A percentile compares a stretch with the other conserved stretches of the same genome.
Evolutionary conservation across 2,888 invertebrate species (phyloP).

Genomic region (Agriotes lineatus): DNA sequence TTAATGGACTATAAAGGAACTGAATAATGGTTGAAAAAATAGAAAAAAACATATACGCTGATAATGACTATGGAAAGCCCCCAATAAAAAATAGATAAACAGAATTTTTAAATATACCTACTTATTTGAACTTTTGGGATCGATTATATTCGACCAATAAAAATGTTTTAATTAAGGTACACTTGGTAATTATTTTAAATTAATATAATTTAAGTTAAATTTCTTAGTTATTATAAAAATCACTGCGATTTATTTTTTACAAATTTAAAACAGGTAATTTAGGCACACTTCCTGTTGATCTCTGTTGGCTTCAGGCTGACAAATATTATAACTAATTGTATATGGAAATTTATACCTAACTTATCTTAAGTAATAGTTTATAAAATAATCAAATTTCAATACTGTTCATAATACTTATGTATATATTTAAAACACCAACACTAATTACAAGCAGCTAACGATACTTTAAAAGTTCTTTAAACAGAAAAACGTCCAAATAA

Average conservation of each 20-base stretch:
- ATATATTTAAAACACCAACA: constrained; percentile 13
- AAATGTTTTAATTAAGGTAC: no score
- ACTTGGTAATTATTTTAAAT: no score
- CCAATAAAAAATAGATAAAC: no score
- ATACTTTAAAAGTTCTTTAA: not conserved
- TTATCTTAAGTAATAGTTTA: constrained; percentile 10
- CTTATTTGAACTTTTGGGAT: no score
- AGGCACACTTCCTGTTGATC: not conserved
- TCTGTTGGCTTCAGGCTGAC: not conserved
- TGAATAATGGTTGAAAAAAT: no score
- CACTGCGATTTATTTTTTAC: not conserved
- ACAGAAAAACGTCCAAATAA: constrained; percentile 8
- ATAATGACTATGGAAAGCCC: no score
- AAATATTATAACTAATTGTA: constrained; percentile 2
- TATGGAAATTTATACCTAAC: not conserved
- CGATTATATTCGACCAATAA: no score
- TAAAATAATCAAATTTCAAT: constrained; percentile 15
- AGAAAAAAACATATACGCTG: no score
- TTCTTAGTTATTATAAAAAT: no score
- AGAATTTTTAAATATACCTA: no score
- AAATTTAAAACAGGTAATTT: not conserved
- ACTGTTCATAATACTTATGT: constrained; percentile 18
- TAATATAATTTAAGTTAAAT: no score
- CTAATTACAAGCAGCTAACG: constrained; percentile 1
- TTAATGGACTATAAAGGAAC: no score